Evolutionary conservation across 2,113 vertebrate species (phyloP), one percentile per base, ranked within the genome.

Genomic region (Pachypanchax playfairii): DNA sequence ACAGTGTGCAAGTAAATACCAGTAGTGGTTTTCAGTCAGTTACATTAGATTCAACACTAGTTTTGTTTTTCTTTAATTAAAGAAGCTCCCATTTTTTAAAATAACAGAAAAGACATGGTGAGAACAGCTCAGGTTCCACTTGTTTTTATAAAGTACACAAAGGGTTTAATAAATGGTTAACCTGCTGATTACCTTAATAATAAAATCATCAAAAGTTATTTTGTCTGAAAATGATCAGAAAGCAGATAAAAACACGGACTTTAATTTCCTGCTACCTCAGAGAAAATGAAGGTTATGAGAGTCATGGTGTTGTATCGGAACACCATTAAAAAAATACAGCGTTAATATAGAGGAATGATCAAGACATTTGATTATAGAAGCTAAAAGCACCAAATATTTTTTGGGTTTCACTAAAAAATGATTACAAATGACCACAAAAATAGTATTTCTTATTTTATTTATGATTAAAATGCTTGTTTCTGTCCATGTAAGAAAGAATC

Each of bases 1-100:
- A 60, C 48, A 15, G 25, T 39, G 15, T 55, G 50, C 2, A 68
- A 77, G 57, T 72, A 75, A 75, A 65, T 59, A 54, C 20, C 50
- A 24, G 5, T 64, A 29, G 61, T 67, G 59, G 29, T 50, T 57
- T 65, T 53, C 31, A 50, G 51, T 62, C 11, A 22, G n/a, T 48
- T 48, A 28, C 51, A 54, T 33, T 5, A 22, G 3, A 50, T 51
- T 61, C 33, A 52, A 15, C 18, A 1, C 17, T 41, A 3, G 21
- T 39, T 70, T 61, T 18, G 33, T 2, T 42, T 18, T n/a, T n/a
- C 11, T 68, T 38, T 56, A 29, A 53, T 42, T 42, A 26, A 47
- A 46, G 10, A 3, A 9, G 20, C 39, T n/a, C n/a, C n/a, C n/a
- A n/a, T n/a, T n/a, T n/a, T n/a, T n/a, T n/a, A n/a, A n/a, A n/a